phyloP scores from a whole-genome alignment of 2,797 vertebrate species.

The Enteromius argenteus region DNA sequence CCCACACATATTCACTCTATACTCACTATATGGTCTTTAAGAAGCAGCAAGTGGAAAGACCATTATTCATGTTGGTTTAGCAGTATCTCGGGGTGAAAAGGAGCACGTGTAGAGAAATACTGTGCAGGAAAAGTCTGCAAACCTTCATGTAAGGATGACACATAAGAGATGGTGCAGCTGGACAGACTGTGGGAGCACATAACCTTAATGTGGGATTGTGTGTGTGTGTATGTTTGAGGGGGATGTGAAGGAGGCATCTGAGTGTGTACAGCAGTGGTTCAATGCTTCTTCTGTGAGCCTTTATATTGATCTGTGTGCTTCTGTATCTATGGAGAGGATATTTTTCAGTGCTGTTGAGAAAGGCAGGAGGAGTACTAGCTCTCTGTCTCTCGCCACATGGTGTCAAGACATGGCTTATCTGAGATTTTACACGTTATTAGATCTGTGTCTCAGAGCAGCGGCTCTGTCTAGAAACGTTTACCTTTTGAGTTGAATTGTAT shows the following conservation, averaged over 20 bases:
- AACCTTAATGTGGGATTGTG: slow-evolving; percentile 17
- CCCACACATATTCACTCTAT: slow-evolving; percentile 7
- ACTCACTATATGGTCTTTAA: slow-evolving; percentile 16
- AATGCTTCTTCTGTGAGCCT: slow-evolving; percentile 20
- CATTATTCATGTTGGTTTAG: slow-evolving; percentile 46
- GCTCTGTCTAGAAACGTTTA: slow-evolving; percentile 20
- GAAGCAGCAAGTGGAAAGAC: neutral
- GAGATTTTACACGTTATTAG: slow-evolving; percentile 29
- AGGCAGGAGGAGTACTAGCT: neutral
- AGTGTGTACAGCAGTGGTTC: slow-evolving; percentile 15
- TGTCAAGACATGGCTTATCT: slow-evolving; percentile 18
- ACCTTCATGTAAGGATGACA: slow-evolving; percentile 63
- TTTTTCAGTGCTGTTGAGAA: neutral
- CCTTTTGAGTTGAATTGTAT: slow-evolving; percentile 22
- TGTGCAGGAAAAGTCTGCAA: slow-evolving; percentile 49
- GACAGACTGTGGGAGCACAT: slow-evolving; percentile 52
- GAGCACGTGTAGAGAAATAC: slow-evolving; percentile 40
- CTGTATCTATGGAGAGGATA: slow-evolving; percentile 11
- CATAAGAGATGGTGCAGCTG: slow-evolving; percentile 64
- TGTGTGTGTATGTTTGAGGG: slow-evolving; percentile 19
- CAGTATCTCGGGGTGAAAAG: slow-evolving; percentile 49
- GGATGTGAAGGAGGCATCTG: slow-evolving; percentile 31
- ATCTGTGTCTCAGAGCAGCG: slow-evolving; percentile 16
- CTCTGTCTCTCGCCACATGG: neutral
- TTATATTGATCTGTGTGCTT: slow-evolving; percentile 38